phyloP scores from a whole-genome alignment of 2,888 invertebrate species.

The Antitype chi region DNA sequence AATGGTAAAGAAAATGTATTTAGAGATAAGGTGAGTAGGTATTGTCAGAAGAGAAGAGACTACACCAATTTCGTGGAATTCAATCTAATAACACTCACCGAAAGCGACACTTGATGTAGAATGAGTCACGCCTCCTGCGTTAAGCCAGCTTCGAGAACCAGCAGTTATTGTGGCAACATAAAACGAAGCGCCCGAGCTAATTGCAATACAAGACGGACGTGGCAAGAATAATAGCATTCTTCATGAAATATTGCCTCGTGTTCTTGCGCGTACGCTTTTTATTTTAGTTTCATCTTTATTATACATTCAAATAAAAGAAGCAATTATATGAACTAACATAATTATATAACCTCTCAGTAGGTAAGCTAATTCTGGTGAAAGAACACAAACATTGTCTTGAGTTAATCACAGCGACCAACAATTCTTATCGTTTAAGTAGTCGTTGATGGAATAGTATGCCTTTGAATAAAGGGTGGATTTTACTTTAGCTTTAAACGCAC shows the following conservation, averaged over 20 bases:
- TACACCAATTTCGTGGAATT: not conserved
- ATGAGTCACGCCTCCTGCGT: slow-evolving; percentile 78
- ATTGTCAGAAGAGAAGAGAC: not conserved
- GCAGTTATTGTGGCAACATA: slow-evolving; percentile 71
- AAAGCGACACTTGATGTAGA: slow-evolving; percentile 72
- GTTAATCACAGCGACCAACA: too few relatives aligned
- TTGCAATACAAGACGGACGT: slow-evolving; percentile 76
- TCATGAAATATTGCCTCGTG: slow-evolving; percentile 68
- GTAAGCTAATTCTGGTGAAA: too few relatives aligned
- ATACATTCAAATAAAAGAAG: too few relatives aligned
- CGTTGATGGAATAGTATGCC: too few relatives aligned
- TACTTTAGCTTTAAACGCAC: too few relatives aligned
- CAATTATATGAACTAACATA: too few relatives aligned
- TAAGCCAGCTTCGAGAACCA: slow-evolving; percentile 66
- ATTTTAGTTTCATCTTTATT: slow-evolving; percentile 30
- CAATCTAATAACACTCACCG: slow-evolving; percentile 15
- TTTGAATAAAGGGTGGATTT: too few relatives aligned
- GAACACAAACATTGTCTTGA: too few relatives aligned
- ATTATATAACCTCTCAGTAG: too few relatives aligned
- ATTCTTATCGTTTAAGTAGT: too few relatives aligned
- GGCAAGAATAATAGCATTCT: slow-evolving; percentile 76
- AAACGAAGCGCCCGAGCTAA: slow-evolving; percentile 73
- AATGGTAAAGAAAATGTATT: too few relatives aligned
- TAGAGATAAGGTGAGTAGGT: not conserved
- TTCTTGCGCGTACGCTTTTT: slow-evolving; percentile 61